Evolutionary conservation across 1,140 invertebrate genomes (phyloP), one percentile per base, ranked within the genome.

Genomic region (Adoxophyes honmai): DNA sequence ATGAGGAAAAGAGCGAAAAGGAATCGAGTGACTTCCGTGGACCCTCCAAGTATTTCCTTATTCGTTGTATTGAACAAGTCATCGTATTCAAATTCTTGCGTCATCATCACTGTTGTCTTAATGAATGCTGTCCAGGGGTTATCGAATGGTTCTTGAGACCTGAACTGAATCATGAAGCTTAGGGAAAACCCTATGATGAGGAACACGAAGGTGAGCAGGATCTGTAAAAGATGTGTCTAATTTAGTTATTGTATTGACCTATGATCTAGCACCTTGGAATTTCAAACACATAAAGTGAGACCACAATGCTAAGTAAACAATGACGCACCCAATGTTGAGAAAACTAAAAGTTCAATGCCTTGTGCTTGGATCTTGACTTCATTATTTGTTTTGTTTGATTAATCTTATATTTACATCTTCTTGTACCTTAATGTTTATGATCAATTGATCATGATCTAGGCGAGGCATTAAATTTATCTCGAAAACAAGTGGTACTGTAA

Each of bases 1-100:
- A 91, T 75, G 9, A 90, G 72, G 62, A 92, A 91, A 15, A 86
- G 36, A 9, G 91, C 64, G 66, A 91, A 91, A 3, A 91, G 73
- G 21, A 90, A 59, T 39, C 88, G 77, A 9, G 66, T 61, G 10
- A 80, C 74, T 34, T 60, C 18, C n/a, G 57, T 48, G 34, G 54
- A 57, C 59, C 44, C 36, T 0, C 33, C 14, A 6, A 59, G 36
- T 0, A 38, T 21, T 52, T 42, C 52, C 36, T n/a, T 15, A 52
- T 55, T 36, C 34, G 68, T 63, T 1, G 60, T 55, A 2, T 69
- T 61, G 33, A 75, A 78, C 11, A 73, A 48, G 8, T 51, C 60
- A 10, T 61, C 52, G 52, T 79, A 88, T 57, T 86, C 82, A 16
- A 86, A 75, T 55, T 89, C 86, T 11, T 81, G 78, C 0, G 82